phyloP scores from a whole-genome alignment of 2,113 vertebrate genomes.

The Cromileptes altivelis region DNA sequence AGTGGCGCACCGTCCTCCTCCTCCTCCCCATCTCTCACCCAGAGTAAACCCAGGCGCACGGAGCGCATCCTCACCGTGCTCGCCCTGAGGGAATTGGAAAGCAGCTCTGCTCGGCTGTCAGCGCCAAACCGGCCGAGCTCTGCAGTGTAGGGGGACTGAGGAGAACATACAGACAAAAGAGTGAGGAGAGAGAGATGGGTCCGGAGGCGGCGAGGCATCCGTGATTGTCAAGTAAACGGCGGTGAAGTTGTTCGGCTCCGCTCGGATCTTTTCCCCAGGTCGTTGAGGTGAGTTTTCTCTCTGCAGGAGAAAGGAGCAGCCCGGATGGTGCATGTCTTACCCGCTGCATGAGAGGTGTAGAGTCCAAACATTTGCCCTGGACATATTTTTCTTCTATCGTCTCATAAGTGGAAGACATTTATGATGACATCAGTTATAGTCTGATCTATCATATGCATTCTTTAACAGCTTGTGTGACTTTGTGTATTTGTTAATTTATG shows the following conservation, averaged over 20 bases:
- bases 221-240: constrained; percentile 77
- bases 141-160: constrained; percentile 52
- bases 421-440: background rate
- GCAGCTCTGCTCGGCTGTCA: constrained; percentile 47
- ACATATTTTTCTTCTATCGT: constrained; percentile 14
- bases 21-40: constrained; percentile 62
- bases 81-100: constrained; percentile 47
- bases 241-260: constrained; percentile 76
- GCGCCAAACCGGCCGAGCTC: constrained; percentile 50
- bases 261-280: constrained; percentile 75
- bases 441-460: background rate
- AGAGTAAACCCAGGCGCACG: constrained; percentile 71
- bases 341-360: background rate
- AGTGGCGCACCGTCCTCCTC: constrained; percentile 70
- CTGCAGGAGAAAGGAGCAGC: constrained; percentile 40
- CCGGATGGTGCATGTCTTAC: constrained; percentile 28
- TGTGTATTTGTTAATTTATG: background rate
- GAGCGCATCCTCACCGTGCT: constrained; percentile 60
- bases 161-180: constrained; percentile 59
- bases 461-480: constrained; percentile 37
- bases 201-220: constrained; percentile 69
- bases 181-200: constrained; percentile 76
- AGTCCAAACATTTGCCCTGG: constrained; percentile 1
- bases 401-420: constrained; percentile 3
- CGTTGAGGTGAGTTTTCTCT: constrained; percentile 78